These are phyloP conservation scores for Drosophila varians DNA, from an alignment of 1,140 invertebrate species.

Conservation along the genomic window DNA sequence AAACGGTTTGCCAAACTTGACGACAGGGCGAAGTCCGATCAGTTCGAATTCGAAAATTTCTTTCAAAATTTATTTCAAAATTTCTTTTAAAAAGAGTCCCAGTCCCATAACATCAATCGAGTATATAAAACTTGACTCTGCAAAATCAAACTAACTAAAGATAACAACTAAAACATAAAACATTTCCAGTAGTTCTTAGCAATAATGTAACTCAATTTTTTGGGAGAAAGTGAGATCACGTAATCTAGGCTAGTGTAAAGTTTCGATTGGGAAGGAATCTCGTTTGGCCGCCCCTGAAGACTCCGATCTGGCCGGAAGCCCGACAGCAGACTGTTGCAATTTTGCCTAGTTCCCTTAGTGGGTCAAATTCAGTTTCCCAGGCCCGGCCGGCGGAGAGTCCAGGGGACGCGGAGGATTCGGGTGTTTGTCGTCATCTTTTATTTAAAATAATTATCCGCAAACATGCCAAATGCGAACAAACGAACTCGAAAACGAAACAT, in stretches of 20 bases:
- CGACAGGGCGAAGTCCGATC: slow-evolving; percentile 18
- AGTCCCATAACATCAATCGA: neutral
- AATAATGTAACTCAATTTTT: slow-evolving; percentile 18
- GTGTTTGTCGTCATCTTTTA: slow-evolving; percentile 38
- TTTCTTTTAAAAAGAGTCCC: slow-evolving; percentile 15
- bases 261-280: slow-evolving; percentile 30
- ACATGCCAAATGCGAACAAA: slow-evolving; percentile 36
- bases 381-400: slow-evolving; percentile 43
- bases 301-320: slow-evolving; percentile 37
- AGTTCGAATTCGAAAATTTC: slow-evolving; percentile 14
- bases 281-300: slow-evolving; percentile 15
- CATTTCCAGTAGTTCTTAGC: slow-evolving; percentile 72
- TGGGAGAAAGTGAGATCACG: slow-evolving; percentile 4
- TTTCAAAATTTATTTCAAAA: slow-evolving; percentile 25
- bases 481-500: slow-evolving; percentile 31
- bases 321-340: slow-evolving; percentile 68
- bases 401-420: slow-evolving; percentile 1
- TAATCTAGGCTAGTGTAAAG: slow-evolving; percentile 51
- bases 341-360: slow-evolving; percentile 79
- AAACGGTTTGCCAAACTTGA: slow-evolving; percentile 63
- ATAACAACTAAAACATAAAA: slow-evolving; percentile 35
- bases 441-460: slow-evolving; percentile 13
- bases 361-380: slow-evolving; percentile 72
- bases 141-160: slow-evolving; percentile 15
- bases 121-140: slow-evolving; percentile 7